Evolutionary conservation across 2,113 vertebrate genomes (phyloP).

Genomic region (Pterophyllum scalare): DNA sequence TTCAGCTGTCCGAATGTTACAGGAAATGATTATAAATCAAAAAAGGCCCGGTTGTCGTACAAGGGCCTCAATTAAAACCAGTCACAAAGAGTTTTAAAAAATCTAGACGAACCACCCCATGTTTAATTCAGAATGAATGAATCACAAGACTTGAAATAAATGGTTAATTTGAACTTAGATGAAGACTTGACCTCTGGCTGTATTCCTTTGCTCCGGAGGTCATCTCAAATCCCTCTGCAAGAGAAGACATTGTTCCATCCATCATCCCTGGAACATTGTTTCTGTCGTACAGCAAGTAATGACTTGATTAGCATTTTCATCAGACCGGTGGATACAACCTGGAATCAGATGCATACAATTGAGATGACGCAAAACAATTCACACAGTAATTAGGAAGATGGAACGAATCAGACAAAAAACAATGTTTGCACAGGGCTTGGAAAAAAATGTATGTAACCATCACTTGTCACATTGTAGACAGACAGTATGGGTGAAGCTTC

Average conservation of each 20-base stretch:
- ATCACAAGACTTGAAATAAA: constrained; percentile 27
- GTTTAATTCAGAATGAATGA: constrained; percentile 30
- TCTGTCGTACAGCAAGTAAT: constrained; percentile 57
- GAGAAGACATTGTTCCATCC: constrained; percentile 57
- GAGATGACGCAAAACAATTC: constrained; percentile 21
- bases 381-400: constrained; percentile 1
- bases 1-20: constrained; percentile 10
- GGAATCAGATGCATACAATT: constrained; percentile 26
- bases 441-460: background rate
- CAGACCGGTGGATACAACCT: constrained; percentile 14
- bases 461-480: background rate
- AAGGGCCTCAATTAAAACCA: constrained; percentile 43
- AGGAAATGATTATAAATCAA: constrained; percentile 3
- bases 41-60: constrained; percentile 17
- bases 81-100: constrained; percentile 32
- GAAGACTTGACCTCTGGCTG: constrained; percentile 42
- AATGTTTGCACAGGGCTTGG: background rate
- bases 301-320: constrained; percentile 60
- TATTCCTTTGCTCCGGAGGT: constrained; percentile 51
- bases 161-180: constrained; percentile 36
- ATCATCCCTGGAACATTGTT: constrained; percentile 50
- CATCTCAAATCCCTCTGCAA: constrained; percentile 29
- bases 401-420: background rate
- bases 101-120: background rate
- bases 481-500: background rate